Conservation (phyloP, 2,113 vertebrate species). For the Machaerirhynchus nigripectus region DNA sequence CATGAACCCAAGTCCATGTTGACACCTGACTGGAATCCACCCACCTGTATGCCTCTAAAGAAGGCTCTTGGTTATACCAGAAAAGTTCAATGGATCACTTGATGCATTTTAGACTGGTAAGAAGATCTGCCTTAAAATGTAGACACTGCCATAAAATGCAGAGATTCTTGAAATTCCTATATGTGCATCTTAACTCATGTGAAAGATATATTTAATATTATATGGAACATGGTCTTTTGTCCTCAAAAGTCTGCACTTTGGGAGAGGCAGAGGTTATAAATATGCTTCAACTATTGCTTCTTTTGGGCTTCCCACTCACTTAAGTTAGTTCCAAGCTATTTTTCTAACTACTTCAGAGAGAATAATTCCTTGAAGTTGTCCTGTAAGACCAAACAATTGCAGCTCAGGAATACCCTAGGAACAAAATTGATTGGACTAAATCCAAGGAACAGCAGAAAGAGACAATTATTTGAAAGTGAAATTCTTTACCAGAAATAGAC, state of each 20-base stretch:
- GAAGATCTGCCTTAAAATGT: neutral
- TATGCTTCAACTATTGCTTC: neutral
- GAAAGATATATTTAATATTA: neutral
- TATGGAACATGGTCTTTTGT: neutral
- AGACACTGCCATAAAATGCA: neutral
- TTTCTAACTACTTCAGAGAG: neutral
- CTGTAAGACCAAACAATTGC: neutral
- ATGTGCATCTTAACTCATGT: neutral
- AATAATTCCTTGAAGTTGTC: neutral
- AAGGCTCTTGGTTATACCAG: neutral
- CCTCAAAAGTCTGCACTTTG: neutral
- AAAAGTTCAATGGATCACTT: neutral
- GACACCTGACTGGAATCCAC: neutral
- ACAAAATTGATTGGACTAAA: neutral
- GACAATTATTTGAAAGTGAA: neutral
- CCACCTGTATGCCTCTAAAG: neutral
- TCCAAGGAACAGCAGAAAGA: neutral
- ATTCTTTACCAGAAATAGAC: neutral
- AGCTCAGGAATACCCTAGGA: neutral
- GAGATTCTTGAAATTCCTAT: neutral
- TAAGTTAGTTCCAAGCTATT: neutral
- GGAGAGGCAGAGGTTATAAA: neutral
- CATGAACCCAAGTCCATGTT: fast-evolving
- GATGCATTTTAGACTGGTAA: neutral
- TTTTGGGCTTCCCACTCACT: neutral